phyloP scores from a whole-genome alignment of 2,888 invertebrate species.

The Herminia tarsipennalis region DNA sequence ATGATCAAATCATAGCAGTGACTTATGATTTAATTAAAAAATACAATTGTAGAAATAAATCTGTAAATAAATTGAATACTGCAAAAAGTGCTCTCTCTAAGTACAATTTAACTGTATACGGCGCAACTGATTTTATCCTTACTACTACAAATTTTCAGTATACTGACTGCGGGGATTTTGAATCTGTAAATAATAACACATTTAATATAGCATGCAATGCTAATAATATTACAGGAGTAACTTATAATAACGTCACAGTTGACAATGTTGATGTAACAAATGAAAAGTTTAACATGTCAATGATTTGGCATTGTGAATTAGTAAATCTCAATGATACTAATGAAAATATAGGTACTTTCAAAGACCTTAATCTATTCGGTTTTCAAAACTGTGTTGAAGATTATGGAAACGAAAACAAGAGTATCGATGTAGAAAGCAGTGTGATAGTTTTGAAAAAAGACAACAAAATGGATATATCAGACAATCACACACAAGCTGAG shows the following conservation, averaged over 20 bases:
- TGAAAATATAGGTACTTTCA: background rate
- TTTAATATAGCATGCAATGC: background rate
- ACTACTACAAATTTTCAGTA: background rate
- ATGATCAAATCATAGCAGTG: background rate
- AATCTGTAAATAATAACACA: background rate
- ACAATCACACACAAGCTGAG: too few relatives aligned
- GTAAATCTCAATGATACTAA: background rate
- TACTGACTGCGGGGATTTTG: background rate
- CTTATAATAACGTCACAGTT: background rate
- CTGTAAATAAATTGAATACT: background rate
- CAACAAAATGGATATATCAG: background rate
- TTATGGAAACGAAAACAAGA: background rate
- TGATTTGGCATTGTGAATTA: slow-evolving; percentile 3
- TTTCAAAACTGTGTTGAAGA: slow-evolving; percentile 5
- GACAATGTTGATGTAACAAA: background rate
- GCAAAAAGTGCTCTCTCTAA: background rate
- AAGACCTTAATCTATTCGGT: background rate
- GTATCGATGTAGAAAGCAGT: background rate
- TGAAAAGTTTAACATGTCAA: background rate
- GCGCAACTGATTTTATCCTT: background rate
- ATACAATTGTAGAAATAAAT: background rate
- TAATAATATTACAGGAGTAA: background rate
- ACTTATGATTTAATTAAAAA: background rate
- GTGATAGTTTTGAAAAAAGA: background rate
- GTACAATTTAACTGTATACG: background rate